Evolutionary conservation across 2,113 vertebrate species (phyloP), one percentile per base, ranked within the genome.

Genomic region (Clinocottus analis): DNA sequence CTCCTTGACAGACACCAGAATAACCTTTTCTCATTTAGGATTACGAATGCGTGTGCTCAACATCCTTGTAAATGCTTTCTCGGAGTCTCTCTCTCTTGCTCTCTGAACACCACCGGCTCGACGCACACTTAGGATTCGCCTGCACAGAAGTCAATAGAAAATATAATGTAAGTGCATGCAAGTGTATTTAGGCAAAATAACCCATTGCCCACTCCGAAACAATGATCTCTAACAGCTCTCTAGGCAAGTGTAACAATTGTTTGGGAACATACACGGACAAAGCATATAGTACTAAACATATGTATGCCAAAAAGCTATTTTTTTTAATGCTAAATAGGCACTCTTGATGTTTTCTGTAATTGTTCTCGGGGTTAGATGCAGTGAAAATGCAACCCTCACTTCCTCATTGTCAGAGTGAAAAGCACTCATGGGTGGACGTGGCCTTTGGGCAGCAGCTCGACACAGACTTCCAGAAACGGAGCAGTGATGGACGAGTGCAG

Each of bases 401-500:
- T 39, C 16, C 39, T 51, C 21, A 33, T 41, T 69, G 68, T 77
- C 13, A 3, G 27, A 45, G 41, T 60, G 53, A 62, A 82, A 74
- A 25, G 19, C 80, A 72, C 13, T 51, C 35, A 39, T 33, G 66
- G 58, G 43, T 72, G 69, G 58, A 86, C 0, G 2, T 29, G 12
- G 68, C 72, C 77, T 75, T 76, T 70, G 62, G 74, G 49, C 53
- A 47, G 75, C n/a, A 64, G 47, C 66, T 49, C 23, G 56, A 73
- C 62, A 33, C 31, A 16, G 2, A 67, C 31, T 31, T 59, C 43
- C 67, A 80, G 82, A 53, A 79, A 17, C 51, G 23, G 29, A 84
- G 71, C 17, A 1, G 25, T 85, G 72, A 82, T 79, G 72, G 83
- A 85, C 77, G 67, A 71, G 27, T 78, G 75, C 83, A 82, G 89